Conservation (phyloP, 2,888 invertebrate species). For the Macrosiphum euphorbiae region DNA sequence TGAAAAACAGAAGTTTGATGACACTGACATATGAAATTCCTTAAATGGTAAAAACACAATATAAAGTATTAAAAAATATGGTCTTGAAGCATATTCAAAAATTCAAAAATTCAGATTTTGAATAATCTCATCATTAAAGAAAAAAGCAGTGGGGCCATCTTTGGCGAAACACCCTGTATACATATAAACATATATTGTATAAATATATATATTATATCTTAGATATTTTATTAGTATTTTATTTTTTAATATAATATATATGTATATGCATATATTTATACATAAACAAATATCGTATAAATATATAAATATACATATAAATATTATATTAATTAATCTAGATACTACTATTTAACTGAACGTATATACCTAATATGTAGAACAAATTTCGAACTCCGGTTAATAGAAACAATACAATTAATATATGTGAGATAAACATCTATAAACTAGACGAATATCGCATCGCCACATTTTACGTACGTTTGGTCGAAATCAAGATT, state of each 20-base stretch:
- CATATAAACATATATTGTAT: background rate
- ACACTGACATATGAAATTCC: background rate
- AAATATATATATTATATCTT: background rate
- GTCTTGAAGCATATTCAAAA: background rate
- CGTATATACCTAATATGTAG: slow-evolving; percentile 4
- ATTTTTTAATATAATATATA: background rate
- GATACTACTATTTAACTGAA: slow-evolving; percentile 42
- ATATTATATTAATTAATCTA: slow-evolving; percentile 35
- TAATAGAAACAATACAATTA: slow-evolving; percentile 16
- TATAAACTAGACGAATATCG: slow-evolving; percentile 18
- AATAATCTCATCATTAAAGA: background rate
- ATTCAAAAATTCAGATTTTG: background rate
- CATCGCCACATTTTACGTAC: slow-evolving; percentile 43
- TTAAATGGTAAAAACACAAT: background rate
- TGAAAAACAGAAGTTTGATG: background rate
- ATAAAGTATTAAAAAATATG: background rate
- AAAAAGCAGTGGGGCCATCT: background rate
- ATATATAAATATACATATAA: slow-evolving; percentile 6
- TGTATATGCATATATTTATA: background rate
- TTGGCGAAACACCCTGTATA: background rate
- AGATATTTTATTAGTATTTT: background rate
- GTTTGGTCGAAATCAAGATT: slow-evolving; percentile 51
- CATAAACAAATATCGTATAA: background rate
- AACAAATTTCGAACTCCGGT: slow-evolving; percentile 27
- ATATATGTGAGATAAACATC: slow-evolving; percentile 12